Evolutionary conservation across 1,140 invertebrate genomes (phyloP).

Genomic region (Sesamia nonagrioides): DNA sequence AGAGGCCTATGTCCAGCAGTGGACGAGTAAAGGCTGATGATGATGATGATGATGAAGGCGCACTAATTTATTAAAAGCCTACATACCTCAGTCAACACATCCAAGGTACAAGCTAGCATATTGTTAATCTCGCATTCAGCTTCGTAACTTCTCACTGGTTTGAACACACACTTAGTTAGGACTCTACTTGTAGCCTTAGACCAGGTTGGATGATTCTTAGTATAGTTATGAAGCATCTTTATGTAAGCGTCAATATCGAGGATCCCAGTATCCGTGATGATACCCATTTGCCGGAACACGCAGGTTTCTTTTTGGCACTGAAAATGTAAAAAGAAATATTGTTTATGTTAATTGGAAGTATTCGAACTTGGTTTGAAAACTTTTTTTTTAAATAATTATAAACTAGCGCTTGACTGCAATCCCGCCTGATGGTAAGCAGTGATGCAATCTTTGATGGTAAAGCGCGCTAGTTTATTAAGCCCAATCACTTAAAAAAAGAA

Average conservation of each 20-base stretch:
- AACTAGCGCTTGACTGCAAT: no score
- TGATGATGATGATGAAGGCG: no score
- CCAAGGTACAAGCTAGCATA: slow-evolving; percentile 73
- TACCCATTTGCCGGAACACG: slow-evolving; percentile 69
- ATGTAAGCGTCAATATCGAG: slow-evolving; percentile 66
- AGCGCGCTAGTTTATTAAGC: no score
- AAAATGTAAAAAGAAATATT: slow-evolving; percentile 19
- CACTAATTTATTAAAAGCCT: no score
- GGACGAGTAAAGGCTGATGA: no score
- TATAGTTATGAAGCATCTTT: slow-evolving; percentile 73
- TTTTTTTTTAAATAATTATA: no score
- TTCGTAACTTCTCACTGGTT: slow-evolving; percentile 58
- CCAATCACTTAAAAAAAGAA: no score
- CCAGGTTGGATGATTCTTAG: slow-evolving; percentile 64
- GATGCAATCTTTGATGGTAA: no score
- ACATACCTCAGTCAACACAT: slow-evolving; percentile 77
- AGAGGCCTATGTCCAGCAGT: no score
- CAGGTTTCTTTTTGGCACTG: slow-evolving; percentile 78
- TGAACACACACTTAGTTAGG: slow-evolving; percentile 69
- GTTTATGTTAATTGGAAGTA: neutral
- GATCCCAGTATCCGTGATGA: slow-evolving; percentile 60
- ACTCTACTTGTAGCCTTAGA: slow-evolving; percentile 69
- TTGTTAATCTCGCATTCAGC: slow-evolving; percentile 74
- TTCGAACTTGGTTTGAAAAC: no score
- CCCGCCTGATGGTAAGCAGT: no score